Percentiles rank a stretch among this genome's conserved stretches.
Evolutionary conservation across 2,113 vertebrate species (phyloP).

Genomic region (Beaufortia kweichowensis): DNA sequence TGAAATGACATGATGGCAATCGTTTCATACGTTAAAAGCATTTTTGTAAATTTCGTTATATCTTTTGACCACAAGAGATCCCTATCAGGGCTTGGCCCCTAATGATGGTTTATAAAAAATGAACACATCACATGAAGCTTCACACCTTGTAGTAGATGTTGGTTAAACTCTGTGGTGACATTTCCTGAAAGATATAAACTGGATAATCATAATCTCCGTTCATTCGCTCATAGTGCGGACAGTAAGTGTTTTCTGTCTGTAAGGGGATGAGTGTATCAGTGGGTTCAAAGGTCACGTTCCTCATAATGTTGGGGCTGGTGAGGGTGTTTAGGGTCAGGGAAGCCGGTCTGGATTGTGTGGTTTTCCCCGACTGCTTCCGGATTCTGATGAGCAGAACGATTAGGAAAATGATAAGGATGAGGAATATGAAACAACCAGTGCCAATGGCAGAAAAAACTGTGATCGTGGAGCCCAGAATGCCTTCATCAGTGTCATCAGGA

Average conservation of each 20-base stretch:
- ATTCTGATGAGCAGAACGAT: conserved; percentile 93
- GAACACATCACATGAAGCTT: conserved; percentile 32
- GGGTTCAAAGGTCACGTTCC: conserved; percentile 87
- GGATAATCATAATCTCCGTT: conserved; percentile 98
- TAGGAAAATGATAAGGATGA: conserved; percentile 94
- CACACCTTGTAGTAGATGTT: conserved; percentile 99
- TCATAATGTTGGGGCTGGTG: conserved; percentile 90
- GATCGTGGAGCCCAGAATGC: conserved; percentile 86
- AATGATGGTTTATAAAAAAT: too few species aligned
- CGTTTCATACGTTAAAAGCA: too few species aligned
- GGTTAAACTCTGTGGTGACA: conserved; percentile 96
- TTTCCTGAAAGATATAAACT: conserved; percentile 98
- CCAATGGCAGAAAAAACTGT: conserved; percentile 88
- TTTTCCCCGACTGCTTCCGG: conserved; percentile 90
- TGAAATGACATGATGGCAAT: too few species aligned
- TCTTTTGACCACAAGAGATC: too few species aligned
- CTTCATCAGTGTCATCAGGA: conserved; percentile 72
- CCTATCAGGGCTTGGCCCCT: too few species aligned
- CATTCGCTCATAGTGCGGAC: conserved; percentile 98
- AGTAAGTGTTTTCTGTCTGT: conserved; percentile 99
- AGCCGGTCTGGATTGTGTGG: conserved; percentile 86
- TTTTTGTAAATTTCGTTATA: too few species aligned
- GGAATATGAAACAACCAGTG: conserved; percentile 91
- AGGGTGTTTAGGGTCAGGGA: conserved; percentile 93
- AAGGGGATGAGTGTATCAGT: conserved; percentile 99